Conservation (phyloP, 30 jellyfish, hydroid and myxozoan species). For the Aurelia aurita region DNA sequence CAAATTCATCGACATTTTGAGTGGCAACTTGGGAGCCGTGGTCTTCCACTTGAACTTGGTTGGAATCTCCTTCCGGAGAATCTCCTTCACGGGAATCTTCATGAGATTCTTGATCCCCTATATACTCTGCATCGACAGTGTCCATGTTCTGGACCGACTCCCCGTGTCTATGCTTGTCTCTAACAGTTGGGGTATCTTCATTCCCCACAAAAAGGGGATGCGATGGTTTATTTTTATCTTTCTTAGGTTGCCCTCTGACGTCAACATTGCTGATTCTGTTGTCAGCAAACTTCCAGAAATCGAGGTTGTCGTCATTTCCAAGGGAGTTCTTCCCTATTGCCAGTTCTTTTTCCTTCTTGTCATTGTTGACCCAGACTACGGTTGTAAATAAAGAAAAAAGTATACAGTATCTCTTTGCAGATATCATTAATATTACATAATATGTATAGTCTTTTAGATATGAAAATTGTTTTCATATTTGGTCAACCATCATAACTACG, state of each 20-base stretch:
- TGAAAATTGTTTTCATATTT: too few species aligned
- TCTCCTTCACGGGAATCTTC: conserved; percentile 5
- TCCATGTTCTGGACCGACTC: conserved; percentile 33
- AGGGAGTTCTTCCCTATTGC: conserved; percentile 37
- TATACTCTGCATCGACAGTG: conserved; percentile 61
- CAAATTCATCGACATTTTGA: background rate
- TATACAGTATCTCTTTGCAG: background rate
- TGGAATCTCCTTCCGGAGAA: conserved; percentile 7
- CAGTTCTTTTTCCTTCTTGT: conserved; percentile 66
- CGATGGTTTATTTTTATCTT: conserved; percentile 12
- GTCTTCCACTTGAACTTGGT: background rate
- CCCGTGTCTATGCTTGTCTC: conserved; percentile 14
- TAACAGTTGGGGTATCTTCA: conserved; percentile 57
- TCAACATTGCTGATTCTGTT: conserved; percentile 17
- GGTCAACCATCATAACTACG: too few species aligned
- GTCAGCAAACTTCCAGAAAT: conserved; percentile 61
- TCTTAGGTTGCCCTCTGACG: background rate
- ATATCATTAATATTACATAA: background rate
- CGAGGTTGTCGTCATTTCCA: conserved; percentile 2
- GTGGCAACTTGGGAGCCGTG: background rate
- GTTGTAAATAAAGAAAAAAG: too few species aligned
- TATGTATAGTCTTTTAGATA: too few species aligned
- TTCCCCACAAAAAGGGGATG: conserved; percentile 52
- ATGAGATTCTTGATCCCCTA: conserved; percentile 26
- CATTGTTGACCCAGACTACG: conserved; percentile 72